Base-by-base conservation (phyloP, 2,888 invertebrate species). In the Minunthozetes semirufus region DNA sequence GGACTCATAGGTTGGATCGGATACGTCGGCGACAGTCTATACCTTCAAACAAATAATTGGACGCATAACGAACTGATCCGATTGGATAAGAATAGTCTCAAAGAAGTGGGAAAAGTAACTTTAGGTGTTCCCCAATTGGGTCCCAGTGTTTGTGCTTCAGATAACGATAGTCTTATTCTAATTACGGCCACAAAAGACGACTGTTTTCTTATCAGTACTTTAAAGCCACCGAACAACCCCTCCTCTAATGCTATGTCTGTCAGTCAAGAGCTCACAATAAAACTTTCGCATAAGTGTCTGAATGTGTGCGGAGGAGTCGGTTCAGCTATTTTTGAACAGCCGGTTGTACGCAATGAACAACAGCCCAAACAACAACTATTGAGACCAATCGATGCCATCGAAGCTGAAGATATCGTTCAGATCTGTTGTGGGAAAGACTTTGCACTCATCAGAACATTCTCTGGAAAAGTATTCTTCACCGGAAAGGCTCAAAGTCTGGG, bases 401-500 rank as follows among this genome's bases (percentile, higher is more conserved):
- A 88, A 78, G 93, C 94, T 79, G 92, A 94, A 80, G 94, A 94
- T 79, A 86, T 92, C 0, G 84, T 87, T 15, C 87, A 87, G 70
- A 89, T 96, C 73, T 87, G 88, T 61, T 89, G 91, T 61, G 95
- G 94, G 33, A 94, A 94, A 83, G 95, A 96, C 80, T 96, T 97
- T 83, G 91, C 90, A 0, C 84, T 96, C 59, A 86, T 95, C 4
- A 88, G 89, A 80, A 94, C 93, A 8, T 85, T 87, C n/a, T 89
- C 89, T 72, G 95, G 95, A 78, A 92, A 92, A 86, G 91, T 91
- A 83, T 87, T 92, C 80, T 95, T 91, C 81, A 90, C 90, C 76
- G 95, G 95, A 0, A 94, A 94, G 83, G 89, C 92, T 0, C 87
- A 89, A 42, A 89, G 91, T 68, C 85, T 96, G 25, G 95, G 95